Evolutionary conservation across 2,113 vertebrate genomes (phyloP).

Genomic region (Hymenochirus boettgeri): DNA sequence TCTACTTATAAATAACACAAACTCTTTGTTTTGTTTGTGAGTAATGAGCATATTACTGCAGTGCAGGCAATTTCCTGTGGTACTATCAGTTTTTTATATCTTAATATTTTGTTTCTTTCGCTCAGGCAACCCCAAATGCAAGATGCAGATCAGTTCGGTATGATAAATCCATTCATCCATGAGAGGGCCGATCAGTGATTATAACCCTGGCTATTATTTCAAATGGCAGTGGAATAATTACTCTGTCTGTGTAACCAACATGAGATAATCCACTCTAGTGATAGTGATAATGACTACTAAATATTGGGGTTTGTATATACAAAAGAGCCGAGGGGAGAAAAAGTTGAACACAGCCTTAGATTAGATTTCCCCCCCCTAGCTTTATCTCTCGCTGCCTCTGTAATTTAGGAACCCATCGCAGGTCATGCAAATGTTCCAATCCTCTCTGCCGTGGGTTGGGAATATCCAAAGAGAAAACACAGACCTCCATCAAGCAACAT

Average conservation of each 20-base stretch:
- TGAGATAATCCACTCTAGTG: constrained; percentile 36
- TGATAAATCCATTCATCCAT: constrained; percentile 33
- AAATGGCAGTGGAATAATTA: constrained; percentile 37
- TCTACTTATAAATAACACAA: too few species aligned
- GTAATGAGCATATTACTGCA: too few species aligned
- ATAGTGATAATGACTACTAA: constrained; percentile 37
- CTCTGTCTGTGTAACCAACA: constrained; percentile 28
- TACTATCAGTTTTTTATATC: constrained; percentile 18
- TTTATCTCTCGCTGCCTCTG: constrained; percentile 19
- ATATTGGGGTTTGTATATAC: constrained; percentile 23
- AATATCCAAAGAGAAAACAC: too few species aligned
- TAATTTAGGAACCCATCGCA: constrained; percentile 21
- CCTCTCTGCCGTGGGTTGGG: too few species aligned
- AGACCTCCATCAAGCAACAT: too few species aligned
- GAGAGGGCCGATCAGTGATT: constrained; percentile 38
- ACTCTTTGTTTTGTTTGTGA: neutral
- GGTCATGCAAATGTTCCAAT: constrained; percentile 23
- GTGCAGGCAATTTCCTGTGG: constrained; percentile 19
- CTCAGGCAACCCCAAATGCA: constrained; percentile 26
- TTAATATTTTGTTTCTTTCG: constrained; percentile 19
- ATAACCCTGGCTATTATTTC: constrained; percentile 38
- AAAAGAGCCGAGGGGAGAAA: constrained; percentile 12
- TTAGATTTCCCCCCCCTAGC: constrained; percentile 32
- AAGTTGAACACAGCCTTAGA: constrained; percentile 18
- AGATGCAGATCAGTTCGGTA: constrained; percentile 30